phyloP scores from a whole-genome alignment of 2,113 vertebrate species.

The Etheostoma spectabile region DNA sequence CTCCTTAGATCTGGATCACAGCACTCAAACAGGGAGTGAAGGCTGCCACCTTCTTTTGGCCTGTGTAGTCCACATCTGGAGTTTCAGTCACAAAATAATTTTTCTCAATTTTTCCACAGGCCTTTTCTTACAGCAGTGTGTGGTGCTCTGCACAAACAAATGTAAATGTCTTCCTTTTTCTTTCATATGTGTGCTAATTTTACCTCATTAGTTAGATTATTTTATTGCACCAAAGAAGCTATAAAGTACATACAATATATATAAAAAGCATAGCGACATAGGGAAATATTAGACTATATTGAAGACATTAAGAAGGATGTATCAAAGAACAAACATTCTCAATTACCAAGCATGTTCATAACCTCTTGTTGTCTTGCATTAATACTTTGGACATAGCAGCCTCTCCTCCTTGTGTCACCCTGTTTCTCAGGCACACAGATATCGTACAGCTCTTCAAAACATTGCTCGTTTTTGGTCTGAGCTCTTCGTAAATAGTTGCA shows the following conservation, averaged over 20 bases:
- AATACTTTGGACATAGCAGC: neutral
- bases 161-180: neutral
- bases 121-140: neutral
- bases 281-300: too few relatives aligned
- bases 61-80: conserved; percentile 86
- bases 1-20: conserved; percentile 95
- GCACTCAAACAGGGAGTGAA: conserved; percentile 93
- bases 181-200: neutral
- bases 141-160: neutral
- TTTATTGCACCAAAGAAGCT: too few relatives aligned
- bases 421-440: neutral
- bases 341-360: too few relatives aligned
- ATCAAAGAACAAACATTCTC: too few relatives aligned
- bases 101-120: neutral
- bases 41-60: conserved; percentile 98
- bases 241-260: too few relatives aligned
- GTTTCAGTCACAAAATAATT: neutral
- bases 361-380: neutral
- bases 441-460: neutral
- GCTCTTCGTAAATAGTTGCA: neutral
- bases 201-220: neutral
- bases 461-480: neutral
- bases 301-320: too few relatives aligned
- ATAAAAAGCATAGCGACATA: too few relatives aligned
- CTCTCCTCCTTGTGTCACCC: neutral